phyloP scores from a whole-genome alignment of 2,113 vertebrate genomes.

The Amphiprion percula region DNA sequence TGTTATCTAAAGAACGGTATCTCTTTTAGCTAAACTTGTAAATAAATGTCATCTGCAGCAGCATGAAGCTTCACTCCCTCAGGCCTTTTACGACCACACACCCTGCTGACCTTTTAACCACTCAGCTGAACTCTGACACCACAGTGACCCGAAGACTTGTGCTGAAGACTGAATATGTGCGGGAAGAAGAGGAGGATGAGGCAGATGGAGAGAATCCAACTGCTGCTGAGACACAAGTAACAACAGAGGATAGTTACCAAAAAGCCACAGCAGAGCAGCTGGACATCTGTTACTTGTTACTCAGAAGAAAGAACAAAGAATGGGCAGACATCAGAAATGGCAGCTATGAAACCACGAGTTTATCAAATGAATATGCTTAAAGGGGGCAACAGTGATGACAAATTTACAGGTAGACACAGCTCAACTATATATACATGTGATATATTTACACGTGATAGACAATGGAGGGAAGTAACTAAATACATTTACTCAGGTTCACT shows the following conservation, averaged over 20 bases:
- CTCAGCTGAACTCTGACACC: constrained; percentile 40
- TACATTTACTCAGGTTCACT: too few species aligned
- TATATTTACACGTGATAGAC: too few species aligned
- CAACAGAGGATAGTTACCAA: constrained; percentile 62
- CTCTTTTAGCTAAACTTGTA: too few species aligned
- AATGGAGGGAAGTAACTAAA: too few species aligned
- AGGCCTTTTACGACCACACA: not conserved
- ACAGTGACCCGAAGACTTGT: constrained; percentile 4
- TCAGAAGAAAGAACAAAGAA: not conserved
- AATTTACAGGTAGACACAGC: not conserved
- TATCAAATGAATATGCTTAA: not conserved
- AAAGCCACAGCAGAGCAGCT: constrained; percentile 1
- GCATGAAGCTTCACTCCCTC: too few species aligned
- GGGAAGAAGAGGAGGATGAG: not conserved
- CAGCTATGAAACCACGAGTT: not conserved
- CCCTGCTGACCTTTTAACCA: constrained; percentile 3
- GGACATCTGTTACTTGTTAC: constrained; percentile 60
- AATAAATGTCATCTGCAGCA: too few species aligned
- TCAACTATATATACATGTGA: too few species aligned
- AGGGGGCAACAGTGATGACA: not conserved
- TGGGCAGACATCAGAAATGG: not conserved
- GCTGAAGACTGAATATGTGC: not conserved
- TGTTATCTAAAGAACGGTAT: too few species aligned
- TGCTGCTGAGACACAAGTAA: constrained; percentile 32
- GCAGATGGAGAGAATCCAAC: constrained; percentile 53